Percentiles rank a stretch among this genome's conserved stretches.
Conservation (phyloP, 1,140 invertebrate species). For the Maniola jurtina region DNA sequence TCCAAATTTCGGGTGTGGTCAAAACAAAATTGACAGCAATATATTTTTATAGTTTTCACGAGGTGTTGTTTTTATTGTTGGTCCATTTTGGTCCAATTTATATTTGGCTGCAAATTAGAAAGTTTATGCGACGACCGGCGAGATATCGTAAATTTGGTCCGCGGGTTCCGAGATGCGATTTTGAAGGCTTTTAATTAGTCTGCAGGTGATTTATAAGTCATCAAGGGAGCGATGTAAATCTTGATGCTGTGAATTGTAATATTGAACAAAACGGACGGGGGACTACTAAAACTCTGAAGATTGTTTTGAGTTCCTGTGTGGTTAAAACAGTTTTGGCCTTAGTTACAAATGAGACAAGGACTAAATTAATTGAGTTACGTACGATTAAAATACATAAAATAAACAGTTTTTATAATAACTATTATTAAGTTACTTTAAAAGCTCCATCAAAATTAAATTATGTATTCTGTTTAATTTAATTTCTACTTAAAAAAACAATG, state of each 20-base stretch:
- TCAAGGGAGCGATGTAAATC: slow-evolving; percentile 54
- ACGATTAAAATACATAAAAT: background rate
- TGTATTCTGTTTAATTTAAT: background rate
- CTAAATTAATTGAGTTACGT: too few species aligned
- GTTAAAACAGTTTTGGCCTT: too few species aligned
- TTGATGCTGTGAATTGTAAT: slow-evolving; percentile 25
- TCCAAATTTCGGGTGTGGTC: slow-evolving; percentile 62
- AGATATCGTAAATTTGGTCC: slow-evolving; percentile 71
- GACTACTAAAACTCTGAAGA: background rate
- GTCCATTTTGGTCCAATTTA: slow-evolving; percentile 33
- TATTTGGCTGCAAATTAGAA: slow-evolving; percentile 69
- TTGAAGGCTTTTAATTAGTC: slow-evolving; percentile 69
- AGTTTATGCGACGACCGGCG: slow-evolving; percentile 62
- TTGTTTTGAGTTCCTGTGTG: background rate
- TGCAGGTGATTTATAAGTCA: slow-evolving; percentile 63
- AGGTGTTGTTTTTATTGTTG: slow-evolving; percentile 70
- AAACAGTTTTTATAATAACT: background rate
- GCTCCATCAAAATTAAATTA: background rate
- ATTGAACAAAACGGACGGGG: slow-evolving; percentile 9
- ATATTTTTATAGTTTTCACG: slow-evolving; percentile 70
- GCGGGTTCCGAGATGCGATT: slow-evolving; percentile 47
- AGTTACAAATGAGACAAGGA: too few species aligned
- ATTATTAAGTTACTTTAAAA: background rate
- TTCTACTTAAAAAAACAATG: background rate
- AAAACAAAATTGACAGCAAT: slow-evolving; percentile 61